These are phyloP conservation scores for Trichopoda pennipes DNA, from an alignment of 2,888 invertebrate species.

Conservation along the genomic window DNA sequence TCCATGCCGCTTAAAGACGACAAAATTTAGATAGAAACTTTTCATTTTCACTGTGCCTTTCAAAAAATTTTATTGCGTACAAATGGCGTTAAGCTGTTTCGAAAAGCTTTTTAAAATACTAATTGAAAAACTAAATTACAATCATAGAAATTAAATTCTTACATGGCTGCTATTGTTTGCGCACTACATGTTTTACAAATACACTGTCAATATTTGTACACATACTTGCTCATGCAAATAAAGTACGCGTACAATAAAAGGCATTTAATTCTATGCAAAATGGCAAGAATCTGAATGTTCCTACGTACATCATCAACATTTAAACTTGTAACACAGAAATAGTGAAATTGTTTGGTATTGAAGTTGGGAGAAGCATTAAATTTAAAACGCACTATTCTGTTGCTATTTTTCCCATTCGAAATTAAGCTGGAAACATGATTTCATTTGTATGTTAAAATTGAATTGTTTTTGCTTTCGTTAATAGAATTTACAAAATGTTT, in stretches of 20 bases:
- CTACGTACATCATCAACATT: constrained; percentile 27
- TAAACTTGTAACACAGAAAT: constrained; percentile 7
- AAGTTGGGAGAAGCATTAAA: constrained; percentile 1
- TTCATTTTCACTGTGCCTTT: constrained; percentile 5
- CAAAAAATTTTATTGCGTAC: neutral
- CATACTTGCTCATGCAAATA: constrained; percentile 6
- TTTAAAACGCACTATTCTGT: constrained; percentile 31
- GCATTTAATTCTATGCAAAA: constrained; percentile 41
- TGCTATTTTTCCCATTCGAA: neutral
- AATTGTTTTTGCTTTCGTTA: too few species aligned
- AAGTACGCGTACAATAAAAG: constrained; percentile 42
- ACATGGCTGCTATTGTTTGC: constrained; percentile 35
- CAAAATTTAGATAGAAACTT: too few species aligned
- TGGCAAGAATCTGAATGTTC: constrained; percentile 57
- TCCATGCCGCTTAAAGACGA: too few species aligned
- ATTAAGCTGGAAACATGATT: neutral
- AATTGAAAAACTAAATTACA: constrained; percentile 60
- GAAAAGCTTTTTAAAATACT: constrained; percentile 14
- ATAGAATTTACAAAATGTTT: too few species aligned
- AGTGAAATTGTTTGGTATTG: neutral
- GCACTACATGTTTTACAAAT: neutral
- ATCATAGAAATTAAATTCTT: constrained; percentile 45
- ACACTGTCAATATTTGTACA: constrained; percentile 6
- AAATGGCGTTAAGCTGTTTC: neutral
- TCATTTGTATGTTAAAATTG: neutral